Evolutionary conservation across 2,888 invertebrate species (phyloP), one percentile per base, ranked within the genome.

Genomic region (Oscheius onirici): DNA sequence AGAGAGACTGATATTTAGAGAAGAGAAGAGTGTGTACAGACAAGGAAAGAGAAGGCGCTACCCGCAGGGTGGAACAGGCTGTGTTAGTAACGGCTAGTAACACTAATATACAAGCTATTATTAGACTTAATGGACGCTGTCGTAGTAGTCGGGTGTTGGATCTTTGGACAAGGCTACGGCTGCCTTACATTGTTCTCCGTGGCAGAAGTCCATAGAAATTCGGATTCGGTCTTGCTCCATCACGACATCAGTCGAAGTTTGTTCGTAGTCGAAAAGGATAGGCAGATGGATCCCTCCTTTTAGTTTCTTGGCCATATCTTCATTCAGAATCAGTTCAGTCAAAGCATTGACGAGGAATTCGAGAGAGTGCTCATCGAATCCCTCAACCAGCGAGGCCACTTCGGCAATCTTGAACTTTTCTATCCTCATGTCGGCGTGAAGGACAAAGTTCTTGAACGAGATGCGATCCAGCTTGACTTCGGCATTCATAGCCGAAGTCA

Each of bases 321-420:
- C 86, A 40, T 84, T 83, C 34, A 86, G 79, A 65, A 86, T 84
- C 57, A 86, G 69, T 41, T 86, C 86, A 22, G 84, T 86, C 13
- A 86, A 75, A 1, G 86, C 86, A 69, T 86, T 86, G 8, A 86
- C 84, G 40, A 86, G 73, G 65, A 86, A 86, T 63, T 86, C 86
- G 66, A 86, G 75, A 0, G 83, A 84, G 49, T 79, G 77, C 69
- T 83, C 86, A 71, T 86, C 86, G 63, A 86, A 85, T 26, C 86
- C 86, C 26, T 86, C 86, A 11, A 86, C 86, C 10, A 79, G 58
- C 0, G 82, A 82, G 11, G 79, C 79, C 17, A 82, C 82, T 71
- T 87, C 83, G 17, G 76, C 76, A 69, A 86, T 83, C 58, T 87
- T 84, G 79, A 87, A 86, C 63, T 83, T 81, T 55, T 86, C 86